Conservation (phyloP, 2,113 vertebrate genomes). For the Pitta sordida region DNA sequence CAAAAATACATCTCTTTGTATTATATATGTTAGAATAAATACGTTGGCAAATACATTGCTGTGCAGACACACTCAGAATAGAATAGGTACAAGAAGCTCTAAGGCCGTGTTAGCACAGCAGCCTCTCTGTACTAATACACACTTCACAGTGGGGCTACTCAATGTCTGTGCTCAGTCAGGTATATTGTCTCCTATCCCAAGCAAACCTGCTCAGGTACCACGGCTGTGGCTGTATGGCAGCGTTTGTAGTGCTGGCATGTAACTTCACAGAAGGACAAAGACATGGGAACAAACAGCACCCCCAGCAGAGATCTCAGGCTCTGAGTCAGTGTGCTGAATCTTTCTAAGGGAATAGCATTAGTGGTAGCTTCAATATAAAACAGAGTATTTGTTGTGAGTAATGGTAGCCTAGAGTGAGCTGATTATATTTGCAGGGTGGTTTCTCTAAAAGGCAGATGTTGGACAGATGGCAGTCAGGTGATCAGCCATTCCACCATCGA, state of each 20-base stretch:
- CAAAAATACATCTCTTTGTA: not conserved
- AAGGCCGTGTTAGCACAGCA: not conserved
- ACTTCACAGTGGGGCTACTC: not conserved
- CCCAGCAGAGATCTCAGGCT: not conserved
- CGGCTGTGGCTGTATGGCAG: not conserved
- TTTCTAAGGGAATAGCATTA: not conserved
- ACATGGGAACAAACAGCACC: not conserved
- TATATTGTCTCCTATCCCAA: not conserved
- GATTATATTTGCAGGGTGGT: not conserved
- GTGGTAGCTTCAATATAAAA: not conserved
- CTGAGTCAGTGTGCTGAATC: not conserved
- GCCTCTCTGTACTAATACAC: not conserved
- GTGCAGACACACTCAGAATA: not conserved
- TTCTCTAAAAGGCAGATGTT: not conserved
- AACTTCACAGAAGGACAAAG: not conserved
- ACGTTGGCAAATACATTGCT: not conserved
- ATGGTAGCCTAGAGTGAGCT: not conserved
- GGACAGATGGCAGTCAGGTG: not conserved
- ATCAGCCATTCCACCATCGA: not conserved
- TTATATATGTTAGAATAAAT: not conserved
- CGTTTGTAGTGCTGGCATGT: not conserved
- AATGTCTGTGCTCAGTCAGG: not conserved
- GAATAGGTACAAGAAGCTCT: not conserved
- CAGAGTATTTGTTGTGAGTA: not conserved
- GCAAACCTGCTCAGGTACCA: not conserved